Percentiles rank a stretch among this genome's conserved stretches.
phyloP scores from a whole-genome alignment of 2,797 vertebrate species.

The Sarcoramphus papa region DNA sequence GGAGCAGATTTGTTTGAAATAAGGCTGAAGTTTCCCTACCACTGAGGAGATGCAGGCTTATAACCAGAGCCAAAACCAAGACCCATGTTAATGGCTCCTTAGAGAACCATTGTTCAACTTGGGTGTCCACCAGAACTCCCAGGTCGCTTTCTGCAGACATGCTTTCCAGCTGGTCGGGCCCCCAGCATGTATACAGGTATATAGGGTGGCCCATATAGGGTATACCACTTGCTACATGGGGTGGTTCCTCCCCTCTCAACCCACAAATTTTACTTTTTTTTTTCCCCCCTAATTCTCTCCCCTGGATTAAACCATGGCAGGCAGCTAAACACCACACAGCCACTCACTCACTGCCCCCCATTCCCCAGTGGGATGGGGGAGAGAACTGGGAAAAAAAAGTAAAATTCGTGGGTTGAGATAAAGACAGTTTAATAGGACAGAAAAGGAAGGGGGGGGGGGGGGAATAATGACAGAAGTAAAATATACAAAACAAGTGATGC shows the following conservation, averaged over 20 bases:
- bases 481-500: too few species aligned
- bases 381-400: too few species aligned
- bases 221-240: not conserved
- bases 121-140: not conserved
- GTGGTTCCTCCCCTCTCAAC: not conserved
- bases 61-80: not conserved
- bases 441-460: too few species aligned
- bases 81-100: not conserved
- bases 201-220: not conserved
- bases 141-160: not conserved
- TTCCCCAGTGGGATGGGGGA: too few species aligned
- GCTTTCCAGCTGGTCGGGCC: not conserved
- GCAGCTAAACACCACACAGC: too few species aligned
- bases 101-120: fast-evolving
- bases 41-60: not conserved
- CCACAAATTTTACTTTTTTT: too few species aligned
- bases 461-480: too few species aligned
- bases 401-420: too few species aligned
- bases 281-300: too few species aligned
- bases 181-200: not conserved
- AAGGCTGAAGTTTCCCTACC: not conserved
- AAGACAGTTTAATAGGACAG: too few species aligned
- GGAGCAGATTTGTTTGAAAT: not conserved
- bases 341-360: too few species aligned
- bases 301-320: too few species aligned